A percentile compares a stretch with the other conserved stretches of the same genome.
Conservation (phyloP, 2,888 invertebrate species). For the Pammene aurita region DNA sequence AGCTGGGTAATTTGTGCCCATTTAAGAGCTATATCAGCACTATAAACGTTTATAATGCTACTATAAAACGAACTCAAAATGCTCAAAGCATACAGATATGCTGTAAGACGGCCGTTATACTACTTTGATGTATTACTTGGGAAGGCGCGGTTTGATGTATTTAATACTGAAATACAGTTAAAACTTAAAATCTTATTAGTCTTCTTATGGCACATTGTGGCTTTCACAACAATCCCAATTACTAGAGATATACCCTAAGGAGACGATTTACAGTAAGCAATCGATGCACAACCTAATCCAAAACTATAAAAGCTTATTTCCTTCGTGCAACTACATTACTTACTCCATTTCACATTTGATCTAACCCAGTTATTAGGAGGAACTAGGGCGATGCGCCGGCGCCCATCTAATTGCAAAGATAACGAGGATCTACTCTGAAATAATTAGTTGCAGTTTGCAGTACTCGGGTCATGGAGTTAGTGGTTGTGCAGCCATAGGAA, state of each 20-base stretch:
- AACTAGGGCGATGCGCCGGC: slow-evolving; percentile 62
- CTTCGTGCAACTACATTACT: background rate
- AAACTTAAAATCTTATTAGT: too few species aligned
- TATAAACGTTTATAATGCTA: too few species aligned
- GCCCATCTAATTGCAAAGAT: slow-evolving; percentile 52
- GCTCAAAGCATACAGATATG: too few species aligned
- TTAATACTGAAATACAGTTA: too few species aligned
- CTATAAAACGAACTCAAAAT: too few species aligned
- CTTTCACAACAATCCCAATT: background rate
- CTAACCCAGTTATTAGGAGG: background rate
- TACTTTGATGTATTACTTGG: too few species aligned
- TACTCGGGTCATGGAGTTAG: slow-evolving; percentile 34
- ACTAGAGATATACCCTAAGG: background rate
- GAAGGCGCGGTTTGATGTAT: too few species aligned
- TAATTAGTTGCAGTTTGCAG: slow-evolving; percentile 34
- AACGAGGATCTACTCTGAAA: slow-evolving; percentile 36
- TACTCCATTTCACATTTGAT: background rate
- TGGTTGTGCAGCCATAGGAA: slow-evolving; percentile 16
- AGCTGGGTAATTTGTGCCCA: too few species aligned
- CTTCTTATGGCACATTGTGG: too few species aligned
- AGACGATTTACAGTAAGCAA: background rate
- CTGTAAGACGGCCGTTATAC: too few species aligned
- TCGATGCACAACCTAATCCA: background rate
- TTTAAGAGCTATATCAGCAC: too few species aligned
- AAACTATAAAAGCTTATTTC: background rate